A percentile compares a stretch with the other conserved stretches of the same genome.
Conservation (phyloP, 2,797 vertebrate species). For the Echeneis naucrates region DNA sequence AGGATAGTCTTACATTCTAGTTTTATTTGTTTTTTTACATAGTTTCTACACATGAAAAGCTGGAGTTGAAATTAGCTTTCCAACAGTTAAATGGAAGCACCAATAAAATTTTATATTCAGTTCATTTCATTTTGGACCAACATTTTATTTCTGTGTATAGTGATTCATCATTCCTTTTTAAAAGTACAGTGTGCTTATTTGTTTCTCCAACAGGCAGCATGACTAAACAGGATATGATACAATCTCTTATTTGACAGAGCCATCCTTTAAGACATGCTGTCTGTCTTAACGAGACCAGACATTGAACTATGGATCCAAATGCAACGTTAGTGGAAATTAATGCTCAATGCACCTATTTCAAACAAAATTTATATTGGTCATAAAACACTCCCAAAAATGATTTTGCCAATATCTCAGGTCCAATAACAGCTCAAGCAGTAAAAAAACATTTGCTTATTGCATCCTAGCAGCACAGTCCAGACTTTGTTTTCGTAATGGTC, state of each 20-base stretch:
- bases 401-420: constrained; percentile 34
- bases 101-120: constrained; percentile 7
- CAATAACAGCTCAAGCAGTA: constrained; percentile 23
- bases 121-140: constrained; percentile 11
- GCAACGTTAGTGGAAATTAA: constrained; percentile 52
- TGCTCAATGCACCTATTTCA: constrained; percentile 44
- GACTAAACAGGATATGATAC: constrained; percentile 27
- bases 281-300: not conserved
- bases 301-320: constrained; percentile 28
- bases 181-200: constrained; percentile 4
- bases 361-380: constrained; percentile 45
- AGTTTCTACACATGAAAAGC: not conserved
- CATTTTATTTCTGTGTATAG: not conserved
- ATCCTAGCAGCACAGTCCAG: constrained; percentile 40
- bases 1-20: constrained; percentile 9
- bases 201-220: constrained; percentile 1
- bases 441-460: constrained; percentile 35
- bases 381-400: constrained; percentile 46
- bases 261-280: constrained; percentile 7
- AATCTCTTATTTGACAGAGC: constrained; percentile 21
- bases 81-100: not conserved
- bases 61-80: constrained; percentile 10
- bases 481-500: constrained; percentile 43
- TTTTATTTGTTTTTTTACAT: constrained; percentile 3
- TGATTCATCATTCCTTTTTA: constrained; percentile 16